Evolutionary conservation across 2,888 invertebrate genomes (phyloP), one percentile per base, ranked within the genome.

Genomic region (Drosophila antonietae): DNA sequence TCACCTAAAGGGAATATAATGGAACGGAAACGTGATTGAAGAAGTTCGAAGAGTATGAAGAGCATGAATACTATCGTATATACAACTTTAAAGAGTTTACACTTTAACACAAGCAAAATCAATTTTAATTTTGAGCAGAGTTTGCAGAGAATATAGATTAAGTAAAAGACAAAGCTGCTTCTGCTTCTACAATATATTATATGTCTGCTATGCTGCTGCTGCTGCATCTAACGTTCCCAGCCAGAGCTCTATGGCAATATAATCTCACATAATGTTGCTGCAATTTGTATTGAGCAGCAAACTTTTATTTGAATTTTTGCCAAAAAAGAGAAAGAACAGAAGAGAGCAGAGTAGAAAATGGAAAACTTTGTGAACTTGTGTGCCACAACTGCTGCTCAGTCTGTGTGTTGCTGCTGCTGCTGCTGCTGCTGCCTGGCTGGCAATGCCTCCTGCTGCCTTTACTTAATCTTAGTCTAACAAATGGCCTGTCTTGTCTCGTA

Each of bases 401-500:
- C 28, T 28, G 28, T 28, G 28, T 6, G 23, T 3, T 23, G 31
- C 31, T 31, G 53, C n/a, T 52, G 8, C 73, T 74, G 83, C 56
- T 85, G 78, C 79, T 77, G 77, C 83, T 41, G 20, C 41, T 14
- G 41, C 7, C 44, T 44, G 18, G 35, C 35, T 18, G 15, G 35
- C 35, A 35, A 35, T 80, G 76, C 76, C 73, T 74, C 83, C 56
- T 85, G 78, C 79, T 77, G 77, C 86, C 78, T 88, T 86, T 84
- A 83, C 82, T 90, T 89, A 91, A 90, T 90, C 91, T 90, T 85
- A 88, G 90, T 51, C 87, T 90, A 90, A 91, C 80, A 91, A 91
- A 91, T 91, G 89, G 91, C 91, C 90, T 91, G 88, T 88, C 91
- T 88, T 91, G 90, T 91, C 89, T 89, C 92, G 92, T 92, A 92